phyloP scores from a whole-genome alignment of 2,113 vertebrate species.

The Muntiacus muntjak region DNA sequence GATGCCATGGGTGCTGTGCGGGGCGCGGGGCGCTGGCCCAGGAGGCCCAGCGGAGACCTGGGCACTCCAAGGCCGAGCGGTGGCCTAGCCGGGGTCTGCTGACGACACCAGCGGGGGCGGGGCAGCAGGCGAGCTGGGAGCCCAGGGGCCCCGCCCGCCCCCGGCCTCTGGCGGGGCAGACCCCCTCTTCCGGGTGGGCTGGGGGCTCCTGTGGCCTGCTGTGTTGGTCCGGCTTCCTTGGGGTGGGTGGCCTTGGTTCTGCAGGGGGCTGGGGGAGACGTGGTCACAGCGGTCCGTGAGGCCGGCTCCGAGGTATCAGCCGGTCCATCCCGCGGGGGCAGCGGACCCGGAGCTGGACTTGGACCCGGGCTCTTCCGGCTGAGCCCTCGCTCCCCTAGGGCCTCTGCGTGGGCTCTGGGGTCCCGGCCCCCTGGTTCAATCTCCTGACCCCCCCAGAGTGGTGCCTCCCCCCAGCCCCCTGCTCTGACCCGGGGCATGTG shows the following conservation, averaged over 20 bases:
- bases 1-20: fast-evolving
- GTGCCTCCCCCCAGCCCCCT: neutral
- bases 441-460: fast-evolving
- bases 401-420: fast-evolving
- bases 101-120: fast-evolving
- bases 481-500: fast-evolving
- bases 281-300: fast-evolving
- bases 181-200: fast-evolving
- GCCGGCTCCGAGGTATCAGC: fast-evolving
- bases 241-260: neutral
- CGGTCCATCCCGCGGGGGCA: fast-evolving
- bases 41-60: neutral
- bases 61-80: fast-evolving
- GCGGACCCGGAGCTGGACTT: fast-evolving
- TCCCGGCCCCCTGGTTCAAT: fast-evolving
- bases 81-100: neutral
- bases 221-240: no score
- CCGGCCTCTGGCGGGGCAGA: neutral
- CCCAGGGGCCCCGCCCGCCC: fast-evolving
- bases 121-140: fast-evolving
- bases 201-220: neutral
- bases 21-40: fast-evolving
- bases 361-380: neutral
- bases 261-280: neutral
- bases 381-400: fast-evolving